Percentiles rank a stretch among this genome's conserved stretches.
phyloP scores from a whole-genome alignment of 2,797 vertebrate species.

The Eulemur rubriventer region DNA sequence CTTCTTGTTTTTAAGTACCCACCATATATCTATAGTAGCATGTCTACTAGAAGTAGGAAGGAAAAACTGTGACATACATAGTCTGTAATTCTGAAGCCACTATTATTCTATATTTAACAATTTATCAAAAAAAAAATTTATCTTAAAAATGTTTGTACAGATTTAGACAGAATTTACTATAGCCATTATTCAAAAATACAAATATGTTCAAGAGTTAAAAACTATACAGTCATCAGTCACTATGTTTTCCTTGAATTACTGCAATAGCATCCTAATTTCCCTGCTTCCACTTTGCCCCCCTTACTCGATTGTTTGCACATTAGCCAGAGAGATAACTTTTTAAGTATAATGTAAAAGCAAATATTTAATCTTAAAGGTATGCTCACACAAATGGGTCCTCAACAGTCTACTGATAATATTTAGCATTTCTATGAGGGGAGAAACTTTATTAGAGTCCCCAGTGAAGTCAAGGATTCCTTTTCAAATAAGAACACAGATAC shows the following conservation, averaged over 20 bases:
- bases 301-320: neutral
- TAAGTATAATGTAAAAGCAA: neutral
- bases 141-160: neutral
- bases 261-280: neutral
- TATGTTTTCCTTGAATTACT: neutral
- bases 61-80: neutral
- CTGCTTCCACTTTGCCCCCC: neutral
- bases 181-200: neutral
- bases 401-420: neutral
- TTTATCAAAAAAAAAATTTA: neutral
- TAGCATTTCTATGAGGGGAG: neutral
- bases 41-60: neutral
- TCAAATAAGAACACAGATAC: neutral
- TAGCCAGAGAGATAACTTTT: neutral
- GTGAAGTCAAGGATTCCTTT: constrained; percentile 2
- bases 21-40: neutral
- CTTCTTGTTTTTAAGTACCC: neutral
- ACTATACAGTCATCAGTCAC: neutral
- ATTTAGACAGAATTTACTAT: neutral
- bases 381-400: neutral
- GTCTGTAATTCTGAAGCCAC: neutral
- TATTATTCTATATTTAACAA: neutral
- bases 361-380: neutral
- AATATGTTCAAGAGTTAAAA: neutral
- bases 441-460: neutral